Base-by-base conservation (phyloP, 2,888 invertebrate species). In the Agonopterix arenella region DNA sequence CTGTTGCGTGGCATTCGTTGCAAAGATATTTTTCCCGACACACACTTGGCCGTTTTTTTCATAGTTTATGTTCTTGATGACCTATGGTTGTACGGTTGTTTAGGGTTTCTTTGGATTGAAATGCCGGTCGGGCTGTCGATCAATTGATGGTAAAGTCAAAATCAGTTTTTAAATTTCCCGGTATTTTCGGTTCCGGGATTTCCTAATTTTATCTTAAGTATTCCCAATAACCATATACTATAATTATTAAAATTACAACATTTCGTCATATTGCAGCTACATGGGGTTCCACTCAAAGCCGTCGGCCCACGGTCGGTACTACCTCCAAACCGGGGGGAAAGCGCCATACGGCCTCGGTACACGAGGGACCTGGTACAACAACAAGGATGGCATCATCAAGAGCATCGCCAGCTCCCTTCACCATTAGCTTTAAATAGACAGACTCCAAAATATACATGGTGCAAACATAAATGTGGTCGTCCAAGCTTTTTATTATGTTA, bases 271-370 rank as follows among this genome's bases (percentile, higher is more conserved):
- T 58, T 64, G 1, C 68, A 81, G 84, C 36, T 59, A 70, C 48
- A 84, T 84, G 83, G 85, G 85, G 1, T 73, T 66, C 56, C 54
- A 53, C 0, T 62, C 71, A 1, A 40, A 57, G 11, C 62, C 68
- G 0, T 62, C 56, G 8, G 57, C 67, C 0, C 55, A 46, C 0
- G 84, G 84, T 0, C 40, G 7, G 1, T 83, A 66, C 64, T 84
- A 56, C 71, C 65, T 83, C 44, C 74, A 74, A 51, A 86, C 85
- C 0, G 53, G 44, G 1, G 67, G 57, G 1, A 54, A 61, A 2
- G 41, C 62, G 1, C 84, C 84, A 1, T 84, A 54, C 66, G 73
- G 74, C 0, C 62, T 64, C 7, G 73, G 70, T 0, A 8, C 9
- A 1, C 45, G 56, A 0, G 84, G 84, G 0, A 46, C 58, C 4